Base-by-base conservation (phyloP, 2,888 invertebrate genomes). In the Rotaria sp. region DNA sequence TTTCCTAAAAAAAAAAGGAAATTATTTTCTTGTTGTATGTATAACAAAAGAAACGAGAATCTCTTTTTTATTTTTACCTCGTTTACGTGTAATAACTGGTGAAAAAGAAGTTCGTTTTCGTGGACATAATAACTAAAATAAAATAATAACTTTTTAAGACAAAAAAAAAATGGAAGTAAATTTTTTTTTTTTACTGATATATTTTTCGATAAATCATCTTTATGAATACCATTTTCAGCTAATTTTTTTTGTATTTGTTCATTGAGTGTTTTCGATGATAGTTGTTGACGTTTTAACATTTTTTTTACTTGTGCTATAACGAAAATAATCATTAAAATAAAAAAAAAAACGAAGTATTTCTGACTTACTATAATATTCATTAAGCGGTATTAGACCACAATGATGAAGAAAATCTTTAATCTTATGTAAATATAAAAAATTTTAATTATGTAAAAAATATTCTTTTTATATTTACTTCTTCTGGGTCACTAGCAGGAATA, bases 31-130 rank as follows among this genome's bases (percentile, higher is more conserved):
- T 45, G 11, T 8, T 45, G 45, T 45, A 8, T 50, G 18, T 18
- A 3, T 50, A 18, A 50, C 15, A 50, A 18, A 50, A 50, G 18
- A 18, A 50, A 18, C 10, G 18, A 3, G 3, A 18, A 18, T 50
- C n/a, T n/a, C n/a, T n/a, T n/a, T n/a, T n/a, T n/a, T 4, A 18
- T 13, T 67, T 30, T 13, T 45, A 80, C 75, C 75, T 26, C 75
- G 75, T 45, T 80, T 80, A 45, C 75, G 38, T 7, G 75, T 80
- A 8, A 80, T n/a, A 26, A 80, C 75, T 45, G 75, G 75, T 26
- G 75, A 80, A 45, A 80, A 80, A 21, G 75, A 80, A 41, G 45
- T 45, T 45, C 75, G 75, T 26, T 80, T 80, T 80, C 75, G 67
- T 45, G 67, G 67, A 67, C 75, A 45, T 0, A 80, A 26, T 24